Conservation (phyloP, 2,888 invertebrate species). For the Pegoplata infirma region DNA sequence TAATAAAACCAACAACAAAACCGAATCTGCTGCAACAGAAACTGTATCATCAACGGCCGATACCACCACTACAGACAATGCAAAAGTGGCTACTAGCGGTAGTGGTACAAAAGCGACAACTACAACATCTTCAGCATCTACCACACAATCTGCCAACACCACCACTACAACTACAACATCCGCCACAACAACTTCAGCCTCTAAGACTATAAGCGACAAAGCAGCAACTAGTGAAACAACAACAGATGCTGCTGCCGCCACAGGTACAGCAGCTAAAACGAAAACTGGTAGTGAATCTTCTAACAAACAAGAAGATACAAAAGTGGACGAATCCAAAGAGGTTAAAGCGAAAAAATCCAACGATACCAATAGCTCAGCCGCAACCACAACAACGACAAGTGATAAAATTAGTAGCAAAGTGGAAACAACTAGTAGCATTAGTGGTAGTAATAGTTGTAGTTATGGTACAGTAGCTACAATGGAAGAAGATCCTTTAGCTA, state of each 20-base stretch:
- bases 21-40: conserved; percentile 63
- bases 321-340: conserved; percentile 46
- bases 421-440: conserved; percentile 35
- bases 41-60: conserved; percentile 53
- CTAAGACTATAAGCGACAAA: conserved; percentile 58
- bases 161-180: conserved; percentile 55
- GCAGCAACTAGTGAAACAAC: conserved; percentile 63
- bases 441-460: conserved; percentile 26
- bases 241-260: conserved; percentile 64
- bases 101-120: conserved; percentile 60
- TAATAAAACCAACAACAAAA: conserved; percentile 68
- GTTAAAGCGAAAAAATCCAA: conserved; percentile 44
- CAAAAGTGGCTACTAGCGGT: conserved; percentile 62
- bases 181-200: conserved; percentile 57
- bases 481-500: conserved; percentile 63
- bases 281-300: conserved; percentile 60
- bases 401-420: conserved; percentile 36
- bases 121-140: conserved; percentile 61
- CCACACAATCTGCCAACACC: conserved; percentile 52
- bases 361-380: conserved; percentile 48
- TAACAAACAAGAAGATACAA: conserved; percentile 58
- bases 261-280: conserved; percentile 66
- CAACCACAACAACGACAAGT: conserved; percentile 57
- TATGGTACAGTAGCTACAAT: conserved; percentile 16
- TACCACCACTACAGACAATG: conserved; percentile 63